Conservation (phyloP, 2,888 invertebrate species). For the Nemurella pictetii region DNA sequence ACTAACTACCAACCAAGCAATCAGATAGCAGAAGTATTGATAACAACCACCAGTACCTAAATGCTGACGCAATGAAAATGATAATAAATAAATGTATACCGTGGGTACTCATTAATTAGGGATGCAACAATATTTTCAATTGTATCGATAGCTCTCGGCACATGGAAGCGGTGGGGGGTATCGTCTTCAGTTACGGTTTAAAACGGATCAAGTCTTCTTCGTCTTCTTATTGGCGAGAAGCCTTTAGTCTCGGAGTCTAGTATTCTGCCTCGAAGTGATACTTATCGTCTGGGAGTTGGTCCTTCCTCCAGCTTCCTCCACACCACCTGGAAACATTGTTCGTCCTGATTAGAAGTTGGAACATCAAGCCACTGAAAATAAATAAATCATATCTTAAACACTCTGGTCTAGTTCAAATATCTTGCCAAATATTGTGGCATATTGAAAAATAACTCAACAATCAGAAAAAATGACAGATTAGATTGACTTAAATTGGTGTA, state of each 20-base stretch:
- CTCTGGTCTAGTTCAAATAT: too few species aligned
- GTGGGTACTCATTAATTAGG: too few species aligned
- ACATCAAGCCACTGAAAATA: too few species aligned
- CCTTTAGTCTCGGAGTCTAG: neutral
- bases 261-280: neutral
- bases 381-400: too few species aligned
- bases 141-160: too few species aligned
- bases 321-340: slow-evolving; percentile 69
- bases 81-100: neutral
- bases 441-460: too few species aligned
- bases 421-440: too few species aligned
- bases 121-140: too few species aligned
- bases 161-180: neutral
- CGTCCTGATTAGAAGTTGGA: too few species aligned
- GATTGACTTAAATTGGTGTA: too few species aligned
- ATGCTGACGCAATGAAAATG: neutral
- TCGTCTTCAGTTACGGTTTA: neutral
- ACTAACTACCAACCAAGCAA: neutral
- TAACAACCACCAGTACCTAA: neutral
- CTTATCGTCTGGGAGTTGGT: slow-evolving; percentile 60
- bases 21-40: neutral
- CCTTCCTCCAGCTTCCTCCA: slow-evolving; percentile 89
- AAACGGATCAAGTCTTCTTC: neutral
- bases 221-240: too few species aligned
- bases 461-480: too few species aligned